A percentile compares a stretch with the other conserved stretches of the same genome.
Evolutionary conservation across 2,113 vertebrate species (phyloP).

Genomic region (Heterocephalus glaber): DNA sequence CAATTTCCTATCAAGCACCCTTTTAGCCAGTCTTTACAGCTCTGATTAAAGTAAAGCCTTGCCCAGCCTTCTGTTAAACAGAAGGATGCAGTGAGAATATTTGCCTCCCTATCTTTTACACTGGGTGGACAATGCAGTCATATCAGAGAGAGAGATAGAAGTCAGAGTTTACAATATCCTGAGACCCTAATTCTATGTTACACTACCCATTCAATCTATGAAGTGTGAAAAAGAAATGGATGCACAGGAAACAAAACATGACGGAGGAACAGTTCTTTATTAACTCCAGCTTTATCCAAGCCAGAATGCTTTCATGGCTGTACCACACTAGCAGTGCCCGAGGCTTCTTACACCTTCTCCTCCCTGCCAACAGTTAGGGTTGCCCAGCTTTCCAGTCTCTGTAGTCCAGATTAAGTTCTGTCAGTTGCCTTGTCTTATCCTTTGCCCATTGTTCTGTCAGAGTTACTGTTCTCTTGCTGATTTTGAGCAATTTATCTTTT

Average conservation of each 20-base stretch:
- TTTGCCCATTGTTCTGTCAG: not conserved
- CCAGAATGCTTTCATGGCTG: not conserved
- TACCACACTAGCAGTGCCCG: not conserved
- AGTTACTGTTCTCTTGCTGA: not conserved
- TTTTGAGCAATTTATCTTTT: not conserved
- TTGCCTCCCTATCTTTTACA: not conserved
- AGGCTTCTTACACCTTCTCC: not conserved
- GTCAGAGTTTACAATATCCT: not conserved
- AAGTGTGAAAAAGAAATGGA: not conserved
- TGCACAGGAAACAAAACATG: not conserved
- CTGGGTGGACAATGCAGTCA: not conserved
- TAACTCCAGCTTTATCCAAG: not conserved
- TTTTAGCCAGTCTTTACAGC: slow-evolving; percentile 23
- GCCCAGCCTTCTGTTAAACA: not conserved
- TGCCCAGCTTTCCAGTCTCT: not conserved
- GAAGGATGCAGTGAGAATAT: not conserved
- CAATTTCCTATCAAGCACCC: not conserved
- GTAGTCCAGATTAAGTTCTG: not conserved
- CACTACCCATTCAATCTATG: not conserved
- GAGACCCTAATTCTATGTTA: not conserved
- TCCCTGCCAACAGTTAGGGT: not conserved
- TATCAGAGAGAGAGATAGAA: not conserved
- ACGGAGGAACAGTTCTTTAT: not conserved
- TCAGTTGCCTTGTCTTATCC: not conserved
- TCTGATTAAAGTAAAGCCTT: slow-evolving; percentile 14